phyloP scores from a whole-genome alignment of 2,888 invertebrate species.

The Camptogramma bilineatum region DNA sequence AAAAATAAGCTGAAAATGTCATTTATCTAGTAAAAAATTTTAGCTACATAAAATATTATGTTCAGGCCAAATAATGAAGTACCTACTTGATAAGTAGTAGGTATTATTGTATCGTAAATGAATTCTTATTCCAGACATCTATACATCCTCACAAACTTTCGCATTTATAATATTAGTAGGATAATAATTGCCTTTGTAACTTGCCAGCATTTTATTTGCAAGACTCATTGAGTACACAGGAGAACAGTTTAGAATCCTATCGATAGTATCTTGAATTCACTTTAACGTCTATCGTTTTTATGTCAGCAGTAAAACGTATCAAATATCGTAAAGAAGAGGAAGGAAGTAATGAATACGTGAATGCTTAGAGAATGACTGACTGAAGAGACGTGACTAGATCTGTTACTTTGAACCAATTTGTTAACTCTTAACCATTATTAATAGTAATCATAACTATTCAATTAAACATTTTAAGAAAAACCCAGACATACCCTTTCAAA shows the following conservation, averaged over 20 bases:
- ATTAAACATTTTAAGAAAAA: no score
- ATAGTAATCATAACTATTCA: neutral
- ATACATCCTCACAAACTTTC: no score
- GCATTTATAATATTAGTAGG: no score
- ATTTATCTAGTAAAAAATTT: no score
- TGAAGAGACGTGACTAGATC: conserved; percentile 7
- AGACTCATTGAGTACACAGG: conserved; percentile 12
- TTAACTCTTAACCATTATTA: neutral
- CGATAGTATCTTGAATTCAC: conserved; percentile 22
- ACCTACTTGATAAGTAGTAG: no score
- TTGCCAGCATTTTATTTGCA: conserved; percentile 3
- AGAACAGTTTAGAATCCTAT: conserved; percentile 19
- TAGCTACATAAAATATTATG: no score
- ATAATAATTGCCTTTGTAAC: neutral
- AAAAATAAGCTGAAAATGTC: no score
- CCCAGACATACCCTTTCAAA: no score
- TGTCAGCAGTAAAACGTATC: conserved; percentile 23
- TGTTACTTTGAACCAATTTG: neutral
- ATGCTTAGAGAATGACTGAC: conserved; percentile 12
- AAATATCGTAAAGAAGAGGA: conserved; percentile 20
- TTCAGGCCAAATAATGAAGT: no score
- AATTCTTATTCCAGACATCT: no score
- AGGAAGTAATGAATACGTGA: conserved; percentile 24
- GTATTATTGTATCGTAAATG: no score
- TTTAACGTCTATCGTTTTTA: conserved; percentile 25